These are phyloP conservation scores for Drosophila paucipuncta DNA, from an alignment of 2,888 invertebrate genomes.

Conservation along the genomic window DNA sequence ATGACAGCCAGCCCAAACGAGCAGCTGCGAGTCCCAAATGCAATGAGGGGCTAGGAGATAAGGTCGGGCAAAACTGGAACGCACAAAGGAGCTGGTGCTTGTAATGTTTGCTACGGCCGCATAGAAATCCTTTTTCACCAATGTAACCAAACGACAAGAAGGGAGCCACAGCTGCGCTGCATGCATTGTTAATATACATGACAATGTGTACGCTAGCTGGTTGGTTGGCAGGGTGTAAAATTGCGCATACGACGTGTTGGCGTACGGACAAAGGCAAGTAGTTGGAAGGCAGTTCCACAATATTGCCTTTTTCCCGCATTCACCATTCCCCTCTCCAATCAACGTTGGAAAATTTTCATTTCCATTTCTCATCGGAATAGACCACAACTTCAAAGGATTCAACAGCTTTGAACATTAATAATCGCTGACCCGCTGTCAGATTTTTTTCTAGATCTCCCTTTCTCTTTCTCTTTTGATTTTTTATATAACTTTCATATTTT, in stretches of 20 bases:
- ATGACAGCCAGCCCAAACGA: constrained; percentile 49
- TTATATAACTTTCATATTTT: constrained; percentile 1
- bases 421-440: constrained; percentile 72
- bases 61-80: neutral
- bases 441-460: neutral
- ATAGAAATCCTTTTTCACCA: constrained; percentile 65
- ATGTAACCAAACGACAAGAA: constrained; percentile 53
- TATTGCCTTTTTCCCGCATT: constrained; percentile 16
- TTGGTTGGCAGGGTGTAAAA: constrained; percentile 68
- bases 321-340: constrained; percentile 21
- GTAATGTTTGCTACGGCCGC: constrained; percentile 52
- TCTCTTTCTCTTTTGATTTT: constrained; percentile 3
- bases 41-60: constrained; percentile 9
- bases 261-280: constrained; percentile 26
- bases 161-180: constrained; percentile 60
- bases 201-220: constrained; percentile 56
- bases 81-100: constrained; percentile 46
- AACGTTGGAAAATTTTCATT: constrained; percentile 55
- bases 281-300: neutral
- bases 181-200: constrained; percentile 73
- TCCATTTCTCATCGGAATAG: constrained; percentile 65
- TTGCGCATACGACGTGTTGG: constrained; percentile 67
- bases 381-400: constrained; percentile 61
- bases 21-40: constrained; percentile 38
- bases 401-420: constrained; percentile 57